A percentile compares a stretch with the other conserved stretches of the same genome.
phyloP scores from a whole-genome alignment of 1,140 invertebrate species.

The Aphelenchoides avenae region DNA sequence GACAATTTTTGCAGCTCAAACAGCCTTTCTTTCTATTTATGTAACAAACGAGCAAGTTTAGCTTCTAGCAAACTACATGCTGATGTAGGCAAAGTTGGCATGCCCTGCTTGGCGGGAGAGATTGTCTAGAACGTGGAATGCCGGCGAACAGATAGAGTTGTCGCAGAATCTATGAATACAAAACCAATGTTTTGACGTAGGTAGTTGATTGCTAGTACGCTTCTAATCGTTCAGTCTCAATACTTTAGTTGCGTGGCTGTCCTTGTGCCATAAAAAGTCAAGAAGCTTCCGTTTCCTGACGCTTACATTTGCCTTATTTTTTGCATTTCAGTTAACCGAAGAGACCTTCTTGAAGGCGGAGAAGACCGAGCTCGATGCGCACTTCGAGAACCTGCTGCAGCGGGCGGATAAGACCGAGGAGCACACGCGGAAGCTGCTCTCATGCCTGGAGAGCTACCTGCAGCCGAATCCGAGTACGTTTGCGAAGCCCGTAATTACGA shows the following conservation, averaged over 20 bases:
- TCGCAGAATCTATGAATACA: constrained; percentile 13
- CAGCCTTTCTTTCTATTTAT: no score
- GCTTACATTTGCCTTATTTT: constrained; percentile 6
- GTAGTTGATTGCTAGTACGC: constrained; percentile 13
- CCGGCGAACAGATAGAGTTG: not conserved
- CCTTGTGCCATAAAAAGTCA: no score
- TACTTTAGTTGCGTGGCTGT: constrained; percentile 4
- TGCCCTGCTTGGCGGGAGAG: no score
- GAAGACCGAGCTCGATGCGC: constrained; percentile 85
- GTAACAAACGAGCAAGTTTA: no score
- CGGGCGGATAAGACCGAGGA: constrained; percentile 77
- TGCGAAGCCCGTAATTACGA: no score
- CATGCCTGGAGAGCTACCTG: constrained; percentile 77
- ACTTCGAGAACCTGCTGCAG: constrained; percentile 81
- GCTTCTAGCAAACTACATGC: no score
- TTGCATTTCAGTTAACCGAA: constrained; percentile 70
- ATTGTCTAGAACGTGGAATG: no score
- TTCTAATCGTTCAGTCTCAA: not conserved
- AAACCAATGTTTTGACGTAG: not conserved
- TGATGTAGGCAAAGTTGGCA: no score
- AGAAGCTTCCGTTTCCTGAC: no score
- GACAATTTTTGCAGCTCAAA: no score
- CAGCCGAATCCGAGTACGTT: constrained; percentile 81
- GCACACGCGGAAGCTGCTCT: constrained; percentile 82
- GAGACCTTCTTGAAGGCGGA: constrained; percentile 84